These are phyloP conservation scores for Luperina testacea DNA, from an alignment of 2,888 invertebrate genomes.

Conservation along the genomic window DNA sequence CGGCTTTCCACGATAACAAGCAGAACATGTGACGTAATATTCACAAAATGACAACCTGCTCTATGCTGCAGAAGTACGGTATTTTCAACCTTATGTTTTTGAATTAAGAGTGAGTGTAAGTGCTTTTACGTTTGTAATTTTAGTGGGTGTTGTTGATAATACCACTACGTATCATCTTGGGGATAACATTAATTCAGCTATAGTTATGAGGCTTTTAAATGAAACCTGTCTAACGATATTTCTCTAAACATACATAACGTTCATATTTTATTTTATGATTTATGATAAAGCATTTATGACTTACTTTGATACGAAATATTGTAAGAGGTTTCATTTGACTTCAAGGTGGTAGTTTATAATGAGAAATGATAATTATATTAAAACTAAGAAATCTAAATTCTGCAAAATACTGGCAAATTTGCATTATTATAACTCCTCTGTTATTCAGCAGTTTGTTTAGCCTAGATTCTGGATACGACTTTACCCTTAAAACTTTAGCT, in stretches of 20 bases:
- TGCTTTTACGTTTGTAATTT: conserved; percentile 19
- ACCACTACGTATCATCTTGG: conserved; percentile 46
- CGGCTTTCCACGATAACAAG: conserved; percentile 49
- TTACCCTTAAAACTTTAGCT: background rate
- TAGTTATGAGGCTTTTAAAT: conserved; percentile 44
- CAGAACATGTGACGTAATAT: conserved; percentile 39
- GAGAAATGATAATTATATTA: background rate
- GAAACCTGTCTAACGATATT: conserved; percentile 23
- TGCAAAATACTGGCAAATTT: background rate
- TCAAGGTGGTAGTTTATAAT: background rate
- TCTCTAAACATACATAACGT: conserved; percentile 29
- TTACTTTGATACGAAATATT: conserved; percentile 18
- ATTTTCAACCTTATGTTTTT: background rate
- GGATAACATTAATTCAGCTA: conserved; percentile 46
- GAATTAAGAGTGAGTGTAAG: background rate
- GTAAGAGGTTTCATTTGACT: background rate
- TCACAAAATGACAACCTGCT: conserved; percentile 27
- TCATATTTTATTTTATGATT: conserved; percentile 32
- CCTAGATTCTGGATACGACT: too few species aligned
- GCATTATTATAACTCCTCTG: background rate
- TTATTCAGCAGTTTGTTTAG: background rate
- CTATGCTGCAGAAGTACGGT: background rate
- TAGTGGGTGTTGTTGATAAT: conserved; percentile 45
- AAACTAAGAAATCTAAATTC: background rate
- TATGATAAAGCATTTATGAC: background rate